Percentiles rank a stretch among this genome's conserved stretches.
Evolutionary conservation across 2,113 vertebrate species (phyloP).

Genomic region (Erythrolamprus reginae): DNA sequence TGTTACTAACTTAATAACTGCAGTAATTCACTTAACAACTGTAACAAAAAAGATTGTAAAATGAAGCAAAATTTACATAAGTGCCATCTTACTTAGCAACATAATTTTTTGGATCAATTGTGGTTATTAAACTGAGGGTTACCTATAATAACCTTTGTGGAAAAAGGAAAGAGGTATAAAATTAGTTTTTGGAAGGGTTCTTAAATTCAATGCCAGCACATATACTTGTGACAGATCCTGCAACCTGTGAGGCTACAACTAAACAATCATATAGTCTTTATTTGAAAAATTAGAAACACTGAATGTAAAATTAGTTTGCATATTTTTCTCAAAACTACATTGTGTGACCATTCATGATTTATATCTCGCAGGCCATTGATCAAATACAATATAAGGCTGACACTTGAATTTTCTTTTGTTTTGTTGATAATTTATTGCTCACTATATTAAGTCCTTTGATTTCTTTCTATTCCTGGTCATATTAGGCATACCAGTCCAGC

Average conservation of each 20-base stretch:
- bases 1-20: background rate
- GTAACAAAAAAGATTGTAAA: background rate
- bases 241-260: background rate
- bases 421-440: slow-evolving; percentile 44
- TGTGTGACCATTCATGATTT: slow-evolving; percentile 37
- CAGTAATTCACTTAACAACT: background rate
- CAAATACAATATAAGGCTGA: slow-evolving; percentile 45
- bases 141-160: background rate
- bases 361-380: slow-evolving; percentile 43
- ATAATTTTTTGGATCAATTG: background rate
- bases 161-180: background rate
- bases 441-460: background rate
- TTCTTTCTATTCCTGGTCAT: background rate
- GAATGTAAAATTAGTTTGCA: background rate
- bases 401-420: slow-evolving; percentile 41
- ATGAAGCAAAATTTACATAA: background rate
- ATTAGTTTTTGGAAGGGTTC: background rate
- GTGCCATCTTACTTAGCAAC: background rate
- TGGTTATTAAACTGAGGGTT: background rate
- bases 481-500: slow-evolving; percentile 5
- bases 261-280: background rate
- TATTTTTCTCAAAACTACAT: slow-evolving; percentile 20
- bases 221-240: background rate
- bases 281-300: background rate
- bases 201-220: background rate